Evolutionary conservation across 2,113 vertebrate species (phyloP), one percentile per base, ranked within the genome.

Genomic region (Callithrix jacchus): DNA sequence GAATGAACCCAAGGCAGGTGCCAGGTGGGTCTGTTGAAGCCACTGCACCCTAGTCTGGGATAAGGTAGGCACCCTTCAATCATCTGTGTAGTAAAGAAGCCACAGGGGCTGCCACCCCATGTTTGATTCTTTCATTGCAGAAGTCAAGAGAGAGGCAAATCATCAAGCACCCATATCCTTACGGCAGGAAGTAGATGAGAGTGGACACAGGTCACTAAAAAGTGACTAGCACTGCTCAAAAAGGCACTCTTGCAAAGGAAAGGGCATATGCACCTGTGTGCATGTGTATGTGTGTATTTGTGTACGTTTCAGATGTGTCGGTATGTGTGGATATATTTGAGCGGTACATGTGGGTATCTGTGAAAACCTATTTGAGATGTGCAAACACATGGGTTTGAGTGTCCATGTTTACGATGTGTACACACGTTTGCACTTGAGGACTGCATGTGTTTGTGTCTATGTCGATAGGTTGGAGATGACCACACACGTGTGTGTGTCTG

Each of bases 51-150:
- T 25, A 5, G 21, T 35, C 64, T 66, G n/a, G 27, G n/a, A 27
- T 45, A 70, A 81, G 54, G 37, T 23, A 73, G 45, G 35, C 47
- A 66, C 27, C 10, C 6, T 71, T 81, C 47, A 90, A 61, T 71
- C 21, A 42, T 40, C 27, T 94, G 92, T 93, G 80, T 20, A 70
- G 42, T 35, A 35, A 91, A 96, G n/a, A 87, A 68, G 25, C 8
- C 56, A 49, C 58, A 52, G 40, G 27, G 23, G 18, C 76, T 47
- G 32, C 45, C 52, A 80, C 8, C 1, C 45, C 10, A 17, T 45
- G 6, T 82, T 47, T 87, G 49, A 73, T 54, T 32, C 64, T 16
- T 70, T 94, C 54, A 58, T 27, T 88, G 82, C 25, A 49, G 79
- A 95, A 89, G 45, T 61, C 11, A 37, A 16, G 8, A 73, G 13